Evolutionary conservation across 2,113 vertebrate genomes (phyloP).

Genomic region (Cyprinus carpio): DNA sequence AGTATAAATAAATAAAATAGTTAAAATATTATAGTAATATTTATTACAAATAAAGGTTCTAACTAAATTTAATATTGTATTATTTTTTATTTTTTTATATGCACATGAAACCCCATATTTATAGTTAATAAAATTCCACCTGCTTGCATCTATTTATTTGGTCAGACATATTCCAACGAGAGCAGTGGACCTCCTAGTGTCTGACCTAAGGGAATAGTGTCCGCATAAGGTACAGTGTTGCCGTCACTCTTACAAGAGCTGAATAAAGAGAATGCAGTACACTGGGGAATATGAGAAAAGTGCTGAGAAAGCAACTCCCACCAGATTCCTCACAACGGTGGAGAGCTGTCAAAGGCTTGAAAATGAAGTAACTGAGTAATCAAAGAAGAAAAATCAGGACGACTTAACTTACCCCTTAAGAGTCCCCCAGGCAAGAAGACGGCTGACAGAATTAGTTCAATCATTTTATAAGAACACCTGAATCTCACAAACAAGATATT

Average conservation of each 20-base stretch:
- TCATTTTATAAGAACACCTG: conserved; percentile 31
- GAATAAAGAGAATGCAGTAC: conserved; percentile 19
- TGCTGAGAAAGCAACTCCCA: conserved; percentile 38
- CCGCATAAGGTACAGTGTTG: not conserved
- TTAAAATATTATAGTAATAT: too few species aligned
- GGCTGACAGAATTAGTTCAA: conserved; percentile 52
- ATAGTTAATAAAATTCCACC: too few species aligned
- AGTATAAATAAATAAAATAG: too few species aligned
- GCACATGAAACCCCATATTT: too few species aligned
- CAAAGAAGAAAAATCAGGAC: conserved; percentile 49
- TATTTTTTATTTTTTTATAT: too few species aligned
- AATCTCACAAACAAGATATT: conserved; percentile 32
- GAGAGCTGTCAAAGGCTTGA: conserved; percentile 43
- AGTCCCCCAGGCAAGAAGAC: conserved; percentile 28
- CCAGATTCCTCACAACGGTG: not conserved
- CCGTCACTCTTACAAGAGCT: not conserved
- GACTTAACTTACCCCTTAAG: conserved; percentile 43
- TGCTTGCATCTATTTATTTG: not conserved
- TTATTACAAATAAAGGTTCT: too few species aligned
- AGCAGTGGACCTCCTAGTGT: conserved; percentile 5
- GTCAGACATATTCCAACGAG: not conserved
- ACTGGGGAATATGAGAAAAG: conserved; percentile 9
- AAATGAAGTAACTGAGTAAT: conserved; percentile 43
- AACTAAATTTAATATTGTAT: too few species aligned
- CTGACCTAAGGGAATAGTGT: not conserved